These are phyloP conservation scores for Hipposideros larvatus DNA, from an alignment of 2,797 vertebrate species.

Conservation along the genomic window DNA sequence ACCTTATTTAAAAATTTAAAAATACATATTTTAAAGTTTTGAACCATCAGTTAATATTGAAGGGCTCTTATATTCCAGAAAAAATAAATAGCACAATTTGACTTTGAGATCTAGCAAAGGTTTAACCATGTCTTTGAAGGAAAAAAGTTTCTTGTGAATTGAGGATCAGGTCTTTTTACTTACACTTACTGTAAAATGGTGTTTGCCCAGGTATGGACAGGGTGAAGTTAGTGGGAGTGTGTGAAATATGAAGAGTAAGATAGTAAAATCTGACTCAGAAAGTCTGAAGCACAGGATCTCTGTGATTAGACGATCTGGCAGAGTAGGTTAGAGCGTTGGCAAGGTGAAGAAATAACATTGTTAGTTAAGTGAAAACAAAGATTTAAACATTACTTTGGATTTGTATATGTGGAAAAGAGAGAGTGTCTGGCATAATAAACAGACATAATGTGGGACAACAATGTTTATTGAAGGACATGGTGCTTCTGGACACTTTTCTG, in stretches of 20 bases:
- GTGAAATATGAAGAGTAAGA: slow-evolving; percentile 63
- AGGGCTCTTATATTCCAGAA: slow-evolving; percentile 44
- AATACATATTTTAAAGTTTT: slow-evolving; percentile 58
- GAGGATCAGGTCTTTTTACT: slow-evolving; percentile 23
- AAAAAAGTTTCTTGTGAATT: slow-evolving; percentile 44
- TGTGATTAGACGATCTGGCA: slow-evolving; percentile 36
- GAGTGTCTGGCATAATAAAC: background rate
- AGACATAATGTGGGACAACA: slow-evolving; percentile 34
- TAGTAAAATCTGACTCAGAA: slow-evolving; percentile 54
- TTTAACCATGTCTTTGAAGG: slow-evolving; percentile 53
- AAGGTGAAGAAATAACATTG: slow-evolving; percentile 68
- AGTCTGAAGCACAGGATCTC: slow-evolving; percentile 36
- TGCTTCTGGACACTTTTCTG: slow-evolving; percentile 65
- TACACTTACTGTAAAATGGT: slow-evolving; percentile 49
- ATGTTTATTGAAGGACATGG: slow-evolving; percentile 40
- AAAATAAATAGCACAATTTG: slow-evolving; percentile 61
- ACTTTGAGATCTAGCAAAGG: slow-evolving; percentile 53
- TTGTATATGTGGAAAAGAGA: slow-evolving; percentile 48
- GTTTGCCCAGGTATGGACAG: slow-evolving; percentile 41
- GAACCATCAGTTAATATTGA: slow-evolving; percentile 43
- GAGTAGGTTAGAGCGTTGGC: slow-evolving; percentile 55
- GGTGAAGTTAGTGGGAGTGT: slow-evolving; percentile 20
- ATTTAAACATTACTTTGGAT: slow-evolving; percentile 69
- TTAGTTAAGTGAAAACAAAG: slow-evolving; percentile 69
- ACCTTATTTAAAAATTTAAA: background rate